A percentile compares a stretch with the other conserved stretches of the same genome.
Evolutionary conservation across 2,888 invertebrate genomes (phyloP).

Genomic region (Sphaerophoria rueppellii): DNA sequence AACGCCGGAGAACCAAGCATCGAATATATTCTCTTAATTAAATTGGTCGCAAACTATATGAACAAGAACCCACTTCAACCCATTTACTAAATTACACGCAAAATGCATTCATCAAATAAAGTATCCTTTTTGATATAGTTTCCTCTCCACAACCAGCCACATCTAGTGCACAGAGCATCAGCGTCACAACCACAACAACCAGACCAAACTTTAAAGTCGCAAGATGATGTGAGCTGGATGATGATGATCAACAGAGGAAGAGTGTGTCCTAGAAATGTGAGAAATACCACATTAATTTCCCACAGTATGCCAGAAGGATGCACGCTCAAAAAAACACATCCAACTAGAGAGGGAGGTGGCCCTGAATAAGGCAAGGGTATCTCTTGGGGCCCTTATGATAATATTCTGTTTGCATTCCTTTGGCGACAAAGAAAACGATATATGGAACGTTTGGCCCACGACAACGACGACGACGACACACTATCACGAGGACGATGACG

Average conservation of each 20-base stretch:
- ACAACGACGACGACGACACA: constrained; percentile 23
- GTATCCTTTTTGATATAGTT: constrained; percentile 62
- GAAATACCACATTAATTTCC: constrained; percentile 69
- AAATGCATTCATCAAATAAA: constrained; percentile 71
- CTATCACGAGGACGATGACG: constrained; percentile 20
- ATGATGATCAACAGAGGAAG: not conserved
- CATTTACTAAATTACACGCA: constrained; percentile 71
- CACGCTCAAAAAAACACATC: constrained; percentile 46
- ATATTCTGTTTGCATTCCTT: constrained; percentile 31
- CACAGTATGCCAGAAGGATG: constrained; percentile 64
- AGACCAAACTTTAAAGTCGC: not conserved
- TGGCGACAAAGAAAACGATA: constrained; percentile 37
- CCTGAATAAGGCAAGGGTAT: not conserved
- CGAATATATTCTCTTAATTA: constrained; percentile 46
- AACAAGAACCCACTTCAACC: constrained; percentile 59
- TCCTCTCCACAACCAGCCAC: constrained; percentile 44
- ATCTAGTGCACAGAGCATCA: constrained; percentile 15
- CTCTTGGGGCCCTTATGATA: not conserved
- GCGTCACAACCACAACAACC: constrained; percentile 12
- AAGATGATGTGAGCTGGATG: constrained; percentile 17
- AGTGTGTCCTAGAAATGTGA: constrained; percentile 53
- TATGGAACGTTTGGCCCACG: constrained; percentile 50
- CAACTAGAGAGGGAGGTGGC: not conserved
- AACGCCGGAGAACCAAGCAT: too few species aligned
- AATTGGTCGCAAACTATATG: constrained; percentile 57